Conservation (phyloP, 1,140 invertebrate species). For the Hirudo medicinalis region DNA sequence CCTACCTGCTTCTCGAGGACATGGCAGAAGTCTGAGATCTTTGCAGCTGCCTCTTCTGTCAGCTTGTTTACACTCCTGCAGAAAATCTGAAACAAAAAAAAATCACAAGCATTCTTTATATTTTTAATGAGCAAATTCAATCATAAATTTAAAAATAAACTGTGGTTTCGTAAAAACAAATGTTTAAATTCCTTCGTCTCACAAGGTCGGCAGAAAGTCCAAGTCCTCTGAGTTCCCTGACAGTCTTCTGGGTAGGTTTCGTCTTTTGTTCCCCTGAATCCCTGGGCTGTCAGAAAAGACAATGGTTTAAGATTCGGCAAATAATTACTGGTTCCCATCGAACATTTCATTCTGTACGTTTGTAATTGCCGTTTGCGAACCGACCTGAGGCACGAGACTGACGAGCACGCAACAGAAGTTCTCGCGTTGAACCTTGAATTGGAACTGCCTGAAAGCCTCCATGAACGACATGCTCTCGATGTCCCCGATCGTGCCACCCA, state of each 20-base stretch:
- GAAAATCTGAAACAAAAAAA: slow-evolving; percentile 50
- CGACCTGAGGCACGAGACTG: slow-evolving; percentile 74
- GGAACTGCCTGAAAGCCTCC: slow-evolving; percentile 95
- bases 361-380: no score
- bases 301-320: not conserved
- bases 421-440: slow-evolving; percentile 74
- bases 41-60: slow-evolving; percentile 64
- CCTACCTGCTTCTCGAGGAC: slow-evolving; percentile 69
- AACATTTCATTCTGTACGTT: no score
- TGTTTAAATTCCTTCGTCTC: slow-evolving; percentile 23
- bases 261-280: slow-evolving; percentile 91
- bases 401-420: slow-evolving; percentile 94
- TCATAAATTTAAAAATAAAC: not conserved
- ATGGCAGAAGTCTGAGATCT: slow-evolving; percentile 94
- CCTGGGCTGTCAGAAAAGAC: slow-evolving; percentile 50
- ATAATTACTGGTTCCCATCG: no score
- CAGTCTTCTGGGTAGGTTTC: slow-evolving; percentile 91
- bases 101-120: not conserved
- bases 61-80: slow-evolving; percentile 80
- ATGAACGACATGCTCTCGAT: slow-evolving; percentile 99
- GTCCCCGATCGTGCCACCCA: slow-evolving; percentile 94
- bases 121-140: no score
- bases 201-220: slow-evolving; percentile 82
- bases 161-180: slow-evolving; percentile 2
- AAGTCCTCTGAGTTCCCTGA: slow-evolving; percentile 74